Base-by-base conservation (phyloP, 2,888 invertebrate genomes). In the Xylocampa areola region DNA sequence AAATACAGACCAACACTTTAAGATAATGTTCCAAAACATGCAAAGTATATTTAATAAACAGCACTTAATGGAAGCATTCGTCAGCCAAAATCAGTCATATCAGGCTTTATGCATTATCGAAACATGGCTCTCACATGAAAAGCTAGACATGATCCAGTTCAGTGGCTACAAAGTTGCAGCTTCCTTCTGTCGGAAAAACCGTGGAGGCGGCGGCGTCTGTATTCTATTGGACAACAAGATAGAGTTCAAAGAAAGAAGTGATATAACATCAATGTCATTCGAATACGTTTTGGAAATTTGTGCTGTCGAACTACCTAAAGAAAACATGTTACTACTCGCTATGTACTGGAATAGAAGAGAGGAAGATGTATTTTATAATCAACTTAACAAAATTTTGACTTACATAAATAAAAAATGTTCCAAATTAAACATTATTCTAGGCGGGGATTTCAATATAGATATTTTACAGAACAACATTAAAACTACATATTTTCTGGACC, bases 31-130 rank as follows among this genome's bases (percentile, higher is more conserved):
- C 16, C 52, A 52, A 25, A 52, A 52, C 19, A 17, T 45, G 0
- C 45, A 52, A 32, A 52, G 37, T 11, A 2, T 51, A 19, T 43
- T 21, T 8, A 51, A 51, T n/a, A 51, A 51, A 13, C 50, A 43
- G 16, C 50, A 43, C 8, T 10, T 51, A 35, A 8, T 50, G 4
- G 50, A 50, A 50, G 50, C 35, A 27, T 41, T 50, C 4, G 4
- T 41, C 5, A 14, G 30, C 2, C 7, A 49, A 13, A 23, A 32
- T 14, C 35, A 6, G 3, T n/a, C 4, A 4, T 21, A 36, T 6
- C 35, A 51, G 2, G 51, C 43, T 5, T 29, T 51, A 21, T 51
- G 43, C 10, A 35, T 43, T 4, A 16, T n/a, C n/a, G 51, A 51
- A 52, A 44, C 52, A 0, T 52, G 37, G 37, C 37, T 44, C 14